Conservation (phyloP, 2,113 vertebrate species). For the Sula dactylatra region DNA sequence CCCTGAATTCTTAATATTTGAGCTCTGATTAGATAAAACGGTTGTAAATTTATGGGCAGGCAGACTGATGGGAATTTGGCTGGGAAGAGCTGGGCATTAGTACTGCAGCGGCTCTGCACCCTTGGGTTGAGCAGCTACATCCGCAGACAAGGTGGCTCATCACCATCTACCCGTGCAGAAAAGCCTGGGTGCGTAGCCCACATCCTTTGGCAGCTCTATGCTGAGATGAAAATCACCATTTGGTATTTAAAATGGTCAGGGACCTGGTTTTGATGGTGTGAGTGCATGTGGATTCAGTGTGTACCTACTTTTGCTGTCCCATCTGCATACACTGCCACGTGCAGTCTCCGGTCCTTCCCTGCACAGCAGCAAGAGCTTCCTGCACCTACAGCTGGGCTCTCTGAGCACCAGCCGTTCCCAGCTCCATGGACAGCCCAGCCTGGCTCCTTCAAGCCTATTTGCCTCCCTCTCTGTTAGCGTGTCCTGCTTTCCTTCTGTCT, state of each 20-base stretch:
- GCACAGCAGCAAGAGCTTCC: fast-evolving
- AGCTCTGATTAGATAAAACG: neutral
- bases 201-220: neutral
- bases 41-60: neutral
- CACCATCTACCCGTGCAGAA: neutral
- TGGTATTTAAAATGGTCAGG: neutral
- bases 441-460: neutral
- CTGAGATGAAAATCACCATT: neutral
- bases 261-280: neutral
- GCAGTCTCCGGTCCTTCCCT: neutral
- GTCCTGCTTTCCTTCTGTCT: neutral
- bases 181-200: neutral
- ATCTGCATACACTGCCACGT: fast-evolving
- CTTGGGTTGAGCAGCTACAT: neutral
- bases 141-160: neutral
- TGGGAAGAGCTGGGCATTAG: neutral
- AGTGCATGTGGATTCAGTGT: neutral
- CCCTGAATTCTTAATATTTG: neutral
- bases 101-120: neutral
- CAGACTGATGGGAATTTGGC: neutral
- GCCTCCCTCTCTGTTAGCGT: neutral
- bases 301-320: neutral
- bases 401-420: neutral
- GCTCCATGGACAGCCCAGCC: neutral
- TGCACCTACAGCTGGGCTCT: neutral